phyloP scores from a whole-genome alignment of 2,797 vertebrate genomes.

The Danio kyathit region DNA sequence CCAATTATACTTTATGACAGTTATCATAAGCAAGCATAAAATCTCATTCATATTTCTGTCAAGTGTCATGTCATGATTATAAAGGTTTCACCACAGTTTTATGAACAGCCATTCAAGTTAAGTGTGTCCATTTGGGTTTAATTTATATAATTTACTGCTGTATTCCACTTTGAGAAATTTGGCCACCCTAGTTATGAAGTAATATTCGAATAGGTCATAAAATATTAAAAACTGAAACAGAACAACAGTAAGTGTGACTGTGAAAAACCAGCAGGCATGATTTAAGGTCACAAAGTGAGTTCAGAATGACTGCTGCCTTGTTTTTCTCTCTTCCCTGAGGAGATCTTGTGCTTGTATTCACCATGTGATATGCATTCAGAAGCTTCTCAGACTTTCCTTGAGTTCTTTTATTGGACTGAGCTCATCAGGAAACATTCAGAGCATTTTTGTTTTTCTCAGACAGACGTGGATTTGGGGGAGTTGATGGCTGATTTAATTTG shows the following conservation, averaged over 20 bases:
- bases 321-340: slow-evolving; percentile 24
- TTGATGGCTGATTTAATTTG: slow-evolving; percentile 61
- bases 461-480: slow-evolving; percentile 26
- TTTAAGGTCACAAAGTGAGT: slow-evolving; percentile 10
- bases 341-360: slow-evolving; percentile 30
- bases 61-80: no score
- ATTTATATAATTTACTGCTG: no score
- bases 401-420: slow-evolving; percentile 60
- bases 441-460: slow-evolving; percentile 45
- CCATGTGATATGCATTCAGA: slow-evolving; percentile 63
- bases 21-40: no score
- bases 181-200: not conserved
- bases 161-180: no score
- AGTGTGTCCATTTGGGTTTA: no score
- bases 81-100: no score
- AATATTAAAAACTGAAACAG: slow-evolving; percentile 12
- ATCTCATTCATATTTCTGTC: no score
- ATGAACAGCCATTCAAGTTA: no score
- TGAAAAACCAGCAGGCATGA: slow-evolving; percentile 16
- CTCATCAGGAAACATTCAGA: slow-evolving; percentile 63
- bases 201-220: not conserved
- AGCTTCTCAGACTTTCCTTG: slow-evolving; percentile 40
- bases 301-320: slow-evolving; percentile 29
- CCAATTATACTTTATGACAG: no score
- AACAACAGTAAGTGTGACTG: not conserved